Percentiles rank a stretch among this genome's conserved stretches.
Evolutionary conservation across 2,797 vertebrate species (phyloP).

Genomic region (Anableps anableps): DNA sequence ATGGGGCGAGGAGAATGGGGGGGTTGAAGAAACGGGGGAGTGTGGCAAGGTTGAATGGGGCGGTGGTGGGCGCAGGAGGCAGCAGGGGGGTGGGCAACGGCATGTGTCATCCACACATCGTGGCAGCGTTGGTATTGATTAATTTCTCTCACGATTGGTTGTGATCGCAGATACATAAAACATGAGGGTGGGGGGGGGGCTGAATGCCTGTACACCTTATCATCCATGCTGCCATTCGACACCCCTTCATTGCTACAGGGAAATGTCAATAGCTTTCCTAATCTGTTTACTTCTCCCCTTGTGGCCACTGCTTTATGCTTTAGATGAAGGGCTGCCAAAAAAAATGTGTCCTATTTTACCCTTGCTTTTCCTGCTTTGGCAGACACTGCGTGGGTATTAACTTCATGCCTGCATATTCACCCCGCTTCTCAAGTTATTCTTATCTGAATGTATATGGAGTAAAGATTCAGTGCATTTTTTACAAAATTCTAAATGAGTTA

Average conservation of each 20-base stretch:
- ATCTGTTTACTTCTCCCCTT: slow-evolving; percentile 83
- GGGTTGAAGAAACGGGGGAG: slow-evolving; percentile 51
- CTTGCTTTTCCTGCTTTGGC: slow-evolving; percentile 64
- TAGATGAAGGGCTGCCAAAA: slow-evolving; percentile 79
- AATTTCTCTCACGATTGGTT: slow-evolving; percentile 83
- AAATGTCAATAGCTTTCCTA: slow-evolving; percentile 85
- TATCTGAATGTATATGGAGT: slow-evolving; percentile 56
- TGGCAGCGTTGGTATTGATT: slow-evolving; percentile 81
- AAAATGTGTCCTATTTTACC: slow-evolving; percentile 73
- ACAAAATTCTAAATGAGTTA: slow-evolving; percentile 7
- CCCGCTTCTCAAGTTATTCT: slow-evolving; percentile 38
- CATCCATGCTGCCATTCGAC: slow-evolving; percentile 68
- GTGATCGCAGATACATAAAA: slow-evolving; percentile 85
- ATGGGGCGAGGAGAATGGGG: slow-evolving; percentile 64
- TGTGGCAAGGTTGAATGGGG: slow-evolving; percentile 16
- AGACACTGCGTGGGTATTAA: slow-evolving; percentile 48
- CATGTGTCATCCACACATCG: slow-evolving; percentile 74
- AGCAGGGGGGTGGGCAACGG: slow-evolving; percentile 60
- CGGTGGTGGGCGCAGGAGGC: slow-evolving; percentile 17
- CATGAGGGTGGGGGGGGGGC: slow-evolving; percentile 70
- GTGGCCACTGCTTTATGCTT: slow-evolving; percentile 78
- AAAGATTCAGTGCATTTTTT: slow-evolving; percentile 11
- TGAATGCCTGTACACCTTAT: slow-evolving; percentile 78
- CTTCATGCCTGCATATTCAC: slow-evolving; percentile 57
- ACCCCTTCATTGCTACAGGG: slow-evolving; percentile 74